These are phyloP conservation scores for Epinephelus coioides DNA, from an alignment of 2,797 vertebrate genomes.

Conservation along the genomic window DNA sequence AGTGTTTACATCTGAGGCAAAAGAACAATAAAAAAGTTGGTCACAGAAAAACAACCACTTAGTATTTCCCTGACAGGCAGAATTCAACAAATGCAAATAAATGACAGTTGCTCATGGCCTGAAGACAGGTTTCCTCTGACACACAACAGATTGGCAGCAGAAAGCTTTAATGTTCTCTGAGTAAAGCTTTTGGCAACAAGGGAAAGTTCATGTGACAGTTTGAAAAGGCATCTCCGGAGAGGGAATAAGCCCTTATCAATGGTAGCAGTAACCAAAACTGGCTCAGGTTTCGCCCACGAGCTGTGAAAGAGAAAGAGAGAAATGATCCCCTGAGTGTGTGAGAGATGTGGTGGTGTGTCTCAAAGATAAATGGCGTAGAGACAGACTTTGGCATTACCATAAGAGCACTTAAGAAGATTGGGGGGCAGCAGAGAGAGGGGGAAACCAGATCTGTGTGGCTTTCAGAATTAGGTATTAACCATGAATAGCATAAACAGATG, in stretches of 20 bases:
- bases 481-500: neutral
- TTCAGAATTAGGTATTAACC: neutral
- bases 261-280: constrained; percentile 22
- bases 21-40: too few species aligned
- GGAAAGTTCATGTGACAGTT: constrained; percentile 7
- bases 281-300: neutral
- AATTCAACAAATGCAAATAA: constrained; percentile 18
- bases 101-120: neutral
- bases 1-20: neutral
- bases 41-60: too few species aligned
- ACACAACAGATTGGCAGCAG: neutral
- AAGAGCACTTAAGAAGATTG: neutral
- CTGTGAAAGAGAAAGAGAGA: constrained; percentile 19
- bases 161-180: constrained; percentile 3
- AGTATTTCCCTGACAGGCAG: neutral
- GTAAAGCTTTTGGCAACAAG: constrained; percentile 19
- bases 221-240: constrained; percentile 5
- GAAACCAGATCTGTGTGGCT: neutral
- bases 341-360: constrained; percentile 15
- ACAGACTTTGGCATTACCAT: constrained; percentile 9
- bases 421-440: neutral
- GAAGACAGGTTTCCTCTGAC: neutral
- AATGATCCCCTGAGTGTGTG: neutral
- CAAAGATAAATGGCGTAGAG: constrained; percentile 8
- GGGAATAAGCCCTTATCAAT: constrained; percentile 14